phyloP scores from a whole-genome alignment of 2,113 vertebrate species.

The Helogale parvula region DNA sequence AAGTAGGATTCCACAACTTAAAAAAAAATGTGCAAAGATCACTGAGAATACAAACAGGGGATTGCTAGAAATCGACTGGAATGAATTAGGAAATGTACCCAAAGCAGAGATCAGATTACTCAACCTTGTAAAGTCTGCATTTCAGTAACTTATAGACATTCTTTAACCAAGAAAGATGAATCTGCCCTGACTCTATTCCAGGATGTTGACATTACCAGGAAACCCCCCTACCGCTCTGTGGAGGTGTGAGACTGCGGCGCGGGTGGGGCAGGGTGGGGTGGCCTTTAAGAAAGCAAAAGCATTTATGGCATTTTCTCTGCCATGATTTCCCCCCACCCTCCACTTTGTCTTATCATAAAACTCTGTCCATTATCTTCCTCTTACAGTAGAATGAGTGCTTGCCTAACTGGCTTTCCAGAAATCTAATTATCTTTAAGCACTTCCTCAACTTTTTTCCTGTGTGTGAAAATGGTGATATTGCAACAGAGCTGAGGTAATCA shows the following conservation, averaged over 20 bases:
- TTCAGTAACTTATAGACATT: neutral
- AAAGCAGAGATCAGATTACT: neutral
- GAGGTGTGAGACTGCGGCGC: neutral
- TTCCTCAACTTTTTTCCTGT: constrained; percentile 1
- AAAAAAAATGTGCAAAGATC: neutral
- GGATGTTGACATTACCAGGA: neutral
- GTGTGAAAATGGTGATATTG: neutral
- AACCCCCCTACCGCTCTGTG: neutral
- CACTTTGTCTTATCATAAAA: neutral
- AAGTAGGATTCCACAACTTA: neutral
- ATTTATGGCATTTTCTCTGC: neutral
- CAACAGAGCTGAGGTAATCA: neutral
- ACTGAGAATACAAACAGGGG: neutral
- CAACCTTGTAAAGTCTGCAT: neutral
- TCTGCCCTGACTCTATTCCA: neutral
- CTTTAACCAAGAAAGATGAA: neutral
- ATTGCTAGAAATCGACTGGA: neutral
- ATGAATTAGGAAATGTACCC: neutral
- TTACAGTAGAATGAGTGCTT: neutral
- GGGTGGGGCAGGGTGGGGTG: neutral
- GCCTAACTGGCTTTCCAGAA: neutral
- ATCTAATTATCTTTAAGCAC: constrained; percentile 1
- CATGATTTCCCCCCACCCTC: neutral
- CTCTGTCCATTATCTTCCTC: neutral
- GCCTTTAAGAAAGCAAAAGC: neutral